Base-by-base conservation (phyloP, 2,113 vertebrate genomes). In the Salvelinus alpinus region DNA sequence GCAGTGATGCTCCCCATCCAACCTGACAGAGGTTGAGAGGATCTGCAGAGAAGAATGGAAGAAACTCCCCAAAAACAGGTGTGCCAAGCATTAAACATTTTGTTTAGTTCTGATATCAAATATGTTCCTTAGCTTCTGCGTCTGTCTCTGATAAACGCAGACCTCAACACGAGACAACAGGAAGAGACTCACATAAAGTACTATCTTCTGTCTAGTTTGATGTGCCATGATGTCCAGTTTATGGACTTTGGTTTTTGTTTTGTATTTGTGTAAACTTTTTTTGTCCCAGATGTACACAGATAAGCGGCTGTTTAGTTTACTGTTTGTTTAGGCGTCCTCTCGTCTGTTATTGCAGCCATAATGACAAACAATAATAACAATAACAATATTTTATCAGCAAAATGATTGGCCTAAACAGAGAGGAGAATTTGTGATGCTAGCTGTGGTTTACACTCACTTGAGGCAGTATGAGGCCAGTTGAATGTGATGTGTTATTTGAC, bases 221-320 rank as follows among this genome's bases (percentile, higher is more conserved):
- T 87, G 83, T 90, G 88, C 87, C 88, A 87, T 90, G 89, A 86
- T 85, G 84, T 81, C 84, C 64, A 38, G 83, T 91, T 92, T 88
- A 91, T 87, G 72, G 81, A 89, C 90, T 85, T 72, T 91, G 87
- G 91, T 93, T 80, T 92, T 92, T 92, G 92, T 92, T 93, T 94
- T 92, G 88, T 84, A 79, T 82, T 82, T 81, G 79, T 90, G 87
- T 93, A 93, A 93, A 94, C 90, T 38, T 78, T 72, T 31, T 84
- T 88, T 88, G 88, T 77, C 2, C 44, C 78, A 90, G 89, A 93
- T 86, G 90, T 94, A 93, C 92, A 93, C 91, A 94, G 90, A 92
- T 91, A 88, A 87, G 79, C 76, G 82, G 77, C 78, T 92, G 91
- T 92, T 93, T 92, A 89, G 88, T 90, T 87, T 88, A 79, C 83